Percentiles rank a stretch among this genome's conserved stretches.
Conservation (phyloP, 2,888 invertebrate genomes). For the Platycnemis pennipes region DNA sequence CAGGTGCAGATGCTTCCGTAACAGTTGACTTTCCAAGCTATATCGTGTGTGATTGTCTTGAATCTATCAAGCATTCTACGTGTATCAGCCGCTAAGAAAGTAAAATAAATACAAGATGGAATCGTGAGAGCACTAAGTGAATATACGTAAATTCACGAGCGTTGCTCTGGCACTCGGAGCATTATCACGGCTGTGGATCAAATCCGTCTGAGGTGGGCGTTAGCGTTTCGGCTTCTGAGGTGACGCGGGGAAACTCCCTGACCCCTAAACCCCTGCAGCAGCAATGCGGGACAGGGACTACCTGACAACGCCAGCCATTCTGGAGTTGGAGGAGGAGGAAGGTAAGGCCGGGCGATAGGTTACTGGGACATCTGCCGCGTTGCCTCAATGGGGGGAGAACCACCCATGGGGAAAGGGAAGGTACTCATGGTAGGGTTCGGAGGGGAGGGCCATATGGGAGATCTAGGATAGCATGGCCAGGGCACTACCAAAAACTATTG, state of each 20-base stretch:
- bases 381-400: not conserved
- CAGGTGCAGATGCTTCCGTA: too few relatives aligned
- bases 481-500: not conserved
- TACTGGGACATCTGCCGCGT: not conserved
- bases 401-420: not conserved
- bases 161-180: too few relatives aligned
- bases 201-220: too few relatives aligned
- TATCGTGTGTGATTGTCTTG: too few relatives aligned
- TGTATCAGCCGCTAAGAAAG: too few relatives aligned
- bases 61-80: too few relatives aligned
- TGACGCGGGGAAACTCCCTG: not conserved
- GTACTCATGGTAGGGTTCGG: not conserved
- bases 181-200: too few relatives aligned
- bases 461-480: fast-evolving
- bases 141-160: too few relatives aligned
- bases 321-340: conserved; percentile 55
- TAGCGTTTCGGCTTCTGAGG: not conserved
- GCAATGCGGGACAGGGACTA: conserved; percentile 50
- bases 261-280: not conserved
- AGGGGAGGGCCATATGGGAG: too few relatives aligned
- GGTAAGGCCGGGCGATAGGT: conserved; percentile 1
- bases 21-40: too few relatives aligned
- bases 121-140: too few relatives aligned
- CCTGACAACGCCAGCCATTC: conserved; percentile 49
- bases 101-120: too few relatives aligned